Evolutionary conservation across 2,113 vertebrate genomes (phyloP).

Genomic region (Hyperopisus bebe): DNA sequence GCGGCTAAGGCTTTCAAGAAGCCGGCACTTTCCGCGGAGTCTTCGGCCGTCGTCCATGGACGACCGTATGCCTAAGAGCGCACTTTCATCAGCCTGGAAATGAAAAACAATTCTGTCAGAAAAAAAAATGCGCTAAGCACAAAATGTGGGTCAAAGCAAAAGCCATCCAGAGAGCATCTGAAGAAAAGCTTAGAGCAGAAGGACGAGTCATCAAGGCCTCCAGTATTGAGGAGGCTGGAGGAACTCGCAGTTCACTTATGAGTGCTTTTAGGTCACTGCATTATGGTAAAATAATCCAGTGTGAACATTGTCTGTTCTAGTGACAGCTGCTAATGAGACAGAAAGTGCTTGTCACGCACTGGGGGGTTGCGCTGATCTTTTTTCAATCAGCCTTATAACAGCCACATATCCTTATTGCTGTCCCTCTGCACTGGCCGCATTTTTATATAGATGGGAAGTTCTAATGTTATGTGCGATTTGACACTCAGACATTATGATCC

Average conservation of each 20-base stretch:
- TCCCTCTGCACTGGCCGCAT: neutral
- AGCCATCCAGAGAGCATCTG: neutral
- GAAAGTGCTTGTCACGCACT: neutral
- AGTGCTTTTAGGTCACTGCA: neutral
- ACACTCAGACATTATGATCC: neutral
- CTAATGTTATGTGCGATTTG: neutral
- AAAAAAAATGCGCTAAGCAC: neutral
- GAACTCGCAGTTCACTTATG: neutral
- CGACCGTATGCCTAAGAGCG: neutral
- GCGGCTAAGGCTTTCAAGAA: neutral
- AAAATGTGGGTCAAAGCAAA: neutral
- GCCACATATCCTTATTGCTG: neutral
- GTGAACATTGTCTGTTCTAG: neutral
- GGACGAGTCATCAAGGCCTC: neutral
- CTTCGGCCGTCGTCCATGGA: neutral
- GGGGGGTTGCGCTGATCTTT: neutral
- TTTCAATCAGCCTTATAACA: neutral
- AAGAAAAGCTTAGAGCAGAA: neutral
- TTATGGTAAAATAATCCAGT: neutral
- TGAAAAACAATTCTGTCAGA: neutral
- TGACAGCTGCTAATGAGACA: neutral
- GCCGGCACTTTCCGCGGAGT: neutral
- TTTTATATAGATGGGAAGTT: neutral
- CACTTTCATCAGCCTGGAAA: neutral
- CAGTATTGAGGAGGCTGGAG: neutral